A percentile compares a stretch with the other conserved stretches of the same genome.
phyloP scores from a whole-genome alignment of 1,140 invertebrate genomes.

The Physella acuta region DNA sequence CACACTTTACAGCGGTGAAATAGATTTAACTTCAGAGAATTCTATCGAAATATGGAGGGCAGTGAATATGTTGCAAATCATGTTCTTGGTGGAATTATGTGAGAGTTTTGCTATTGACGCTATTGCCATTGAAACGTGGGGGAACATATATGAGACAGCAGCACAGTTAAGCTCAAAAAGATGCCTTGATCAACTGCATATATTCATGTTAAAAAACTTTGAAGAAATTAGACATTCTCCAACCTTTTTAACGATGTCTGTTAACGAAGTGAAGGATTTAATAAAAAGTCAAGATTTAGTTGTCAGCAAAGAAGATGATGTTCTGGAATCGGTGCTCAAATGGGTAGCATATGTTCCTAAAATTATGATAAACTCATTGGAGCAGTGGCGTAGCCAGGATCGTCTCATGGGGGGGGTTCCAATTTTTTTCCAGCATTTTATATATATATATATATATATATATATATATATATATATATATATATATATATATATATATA shows the following conservation, averaged over 20 bases:
- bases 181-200: not conserved
- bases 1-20: not conserved
- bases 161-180: not conserved
- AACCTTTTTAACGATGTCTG: not conserved
- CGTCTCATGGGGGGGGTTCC: too few relatives aligned
- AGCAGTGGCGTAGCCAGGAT: too few relatives aligned
- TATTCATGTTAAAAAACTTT: not conserved
- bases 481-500: too few relatives aligned
- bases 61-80: not conserved
- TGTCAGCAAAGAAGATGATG: not conserved
- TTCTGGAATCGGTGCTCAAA: not conserved
- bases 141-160: not conserved
- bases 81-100: not conserved
- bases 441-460: too few relatives aligned
- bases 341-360: not conserved
- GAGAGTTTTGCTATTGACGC: not conserved
- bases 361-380: too few relatives aligned
- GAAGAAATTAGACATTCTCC: not conserved
- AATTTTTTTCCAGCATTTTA: too few relatives aligned
- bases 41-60: not conserved
- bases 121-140: not conserved
- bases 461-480: too few relatives aligned
- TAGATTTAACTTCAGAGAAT: not conserved
- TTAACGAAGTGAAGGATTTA: not conserved
- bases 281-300: not conserved